Evolutionary conservation across 2,797 vertebrate genomes (phyloP).

Genomic region (Pterois miles): DNA sequence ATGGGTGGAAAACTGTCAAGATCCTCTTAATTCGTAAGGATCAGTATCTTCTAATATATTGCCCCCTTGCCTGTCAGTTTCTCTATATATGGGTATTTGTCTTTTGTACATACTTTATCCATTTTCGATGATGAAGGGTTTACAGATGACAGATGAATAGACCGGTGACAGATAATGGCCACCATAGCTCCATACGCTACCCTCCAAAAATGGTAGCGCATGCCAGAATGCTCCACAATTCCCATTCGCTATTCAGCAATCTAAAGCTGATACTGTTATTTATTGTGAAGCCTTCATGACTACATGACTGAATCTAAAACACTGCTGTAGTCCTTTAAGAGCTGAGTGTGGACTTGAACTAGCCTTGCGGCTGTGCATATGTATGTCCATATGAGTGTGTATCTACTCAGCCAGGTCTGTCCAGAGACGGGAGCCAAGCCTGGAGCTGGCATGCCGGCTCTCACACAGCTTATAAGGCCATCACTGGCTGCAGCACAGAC

Average conservation of each 20-base stretch:
- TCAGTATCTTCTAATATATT: too few species aligned
- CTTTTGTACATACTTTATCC: too few species aligned
- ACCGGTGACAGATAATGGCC: too few species aligned
- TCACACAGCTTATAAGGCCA: constrained; percentile 62
- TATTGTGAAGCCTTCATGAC: background rate
- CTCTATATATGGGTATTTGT: too few species aligned
- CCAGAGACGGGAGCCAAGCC: constrained; percentile 50
- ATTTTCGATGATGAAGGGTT: too few species aligned
- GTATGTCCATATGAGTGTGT: constrained; percentile 19
- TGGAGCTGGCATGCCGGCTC: constrained; percentile 43
- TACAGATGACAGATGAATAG: too few species aligned
- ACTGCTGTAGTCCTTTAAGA: background rate
- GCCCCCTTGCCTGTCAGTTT: accelerated
- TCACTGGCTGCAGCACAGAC: constrained; percentile 44
- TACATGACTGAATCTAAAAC: constrained; percentile 9
- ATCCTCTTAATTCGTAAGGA: accelerated
- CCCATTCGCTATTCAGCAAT: background rate
- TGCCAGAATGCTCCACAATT: accelerated
- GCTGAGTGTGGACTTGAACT: constrained; percentile 37
- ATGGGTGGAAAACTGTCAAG: too few species aligned
- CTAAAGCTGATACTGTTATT: background rate
- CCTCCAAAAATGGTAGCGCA: accelerated
- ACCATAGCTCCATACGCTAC: too few species aligned
- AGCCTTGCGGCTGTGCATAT: constrained; percentile 13
- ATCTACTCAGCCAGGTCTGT: constrained; percentile 38